Conservation (phyloP, 1,140 invertebrate genomes). For the Gryon sp. region DNA sequence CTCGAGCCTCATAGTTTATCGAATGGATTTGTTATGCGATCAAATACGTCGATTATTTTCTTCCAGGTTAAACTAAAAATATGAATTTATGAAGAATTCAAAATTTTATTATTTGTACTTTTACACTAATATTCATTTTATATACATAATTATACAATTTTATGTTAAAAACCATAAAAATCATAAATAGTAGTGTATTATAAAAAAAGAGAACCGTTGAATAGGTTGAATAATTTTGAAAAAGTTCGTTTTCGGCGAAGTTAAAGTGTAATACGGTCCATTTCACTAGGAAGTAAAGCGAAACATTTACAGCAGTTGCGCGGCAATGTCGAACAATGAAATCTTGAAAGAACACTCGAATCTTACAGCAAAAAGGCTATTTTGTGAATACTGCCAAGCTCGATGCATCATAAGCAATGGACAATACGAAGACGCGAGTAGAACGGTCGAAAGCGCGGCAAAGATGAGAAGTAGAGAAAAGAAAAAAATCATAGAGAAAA, state of each 20-base stretch:
- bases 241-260: constrained; percentile 11
- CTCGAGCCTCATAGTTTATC: too few relatives aligned
- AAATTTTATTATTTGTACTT: too few relatives aligned
- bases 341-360: constrained; percentile 64
- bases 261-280: constrained; percentile 30
- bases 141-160: too few relatives aligned
- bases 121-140: too few relatives aligned
- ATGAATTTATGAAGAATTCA: too few relatives aligned
- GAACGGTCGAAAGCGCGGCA: constrained; percentile 12
- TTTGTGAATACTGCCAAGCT: constrained; percentile 66
- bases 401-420: constrained; percentile 56
- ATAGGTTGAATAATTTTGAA: not conserved
- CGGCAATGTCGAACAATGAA: constrained; percentile 65
- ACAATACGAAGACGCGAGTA: constrained; percentile 61
- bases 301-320: constrained; percentile 36
- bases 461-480: not conserved
- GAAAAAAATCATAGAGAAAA: constrained; percentile 20
- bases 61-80: too few relatives aligned
- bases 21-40: not conserved
- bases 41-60: too few relatives aligned
- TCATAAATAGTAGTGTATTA: too few relatives aligned
- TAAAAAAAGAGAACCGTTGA: not conserved
- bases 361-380: constrained; percentile 67
- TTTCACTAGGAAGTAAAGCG: constrained; percentile 39
- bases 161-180: too few relatives aligned